Percentiles rank a stretch among this genome's conserved stretches.
phyloP scores from a whole-genome alignment of 2,888 invertebrate genomes.

The Cephalotes varians region DNA sequence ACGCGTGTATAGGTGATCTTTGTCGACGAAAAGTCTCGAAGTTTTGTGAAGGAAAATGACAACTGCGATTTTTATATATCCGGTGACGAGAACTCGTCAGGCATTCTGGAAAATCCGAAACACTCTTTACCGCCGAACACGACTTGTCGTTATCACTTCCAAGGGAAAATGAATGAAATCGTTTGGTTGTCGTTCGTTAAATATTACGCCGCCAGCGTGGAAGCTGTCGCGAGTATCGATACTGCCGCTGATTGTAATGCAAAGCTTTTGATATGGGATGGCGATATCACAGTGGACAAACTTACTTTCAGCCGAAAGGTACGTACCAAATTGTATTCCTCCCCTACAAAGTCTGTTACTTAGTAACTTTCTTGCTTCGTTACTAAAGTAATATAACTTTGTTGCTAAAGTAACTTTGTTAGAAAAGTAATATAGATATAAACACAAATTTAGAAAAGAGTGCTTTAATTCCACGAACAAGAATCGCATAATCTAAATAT shows the following conservation, averaged over 20 bases:
- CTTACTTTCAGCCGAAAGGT: slow-evolving; percentile 71
- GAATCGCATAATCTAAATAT: slow-evolving; percentile 1
- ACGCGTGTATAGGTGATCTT: slow-evolving; percentile 88
- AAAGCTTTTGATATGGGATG: slow-evolving; percentile 92
- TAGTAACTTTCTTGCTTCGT: slow-evolving; percentile 25
- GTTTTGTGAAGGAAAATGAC: slow-evolving; percentile 91
- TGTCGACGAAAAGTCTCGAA: slow-evolving; percentile 92
- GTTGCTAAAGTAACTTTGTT: slow-evolving; percentile 20
- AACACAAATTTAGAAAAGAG: slow-evolving; percentile 27
- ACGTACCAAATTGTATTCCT: slow-evolving; percentile 11
- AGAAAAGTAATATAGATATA: slow-evolving; percentile 14
- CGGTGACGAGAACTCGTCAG: slow-evolving; percentile 91
- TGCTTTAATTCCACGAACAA: not conserved
- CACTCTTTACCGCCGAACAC: slow-evolving; percentile 94
- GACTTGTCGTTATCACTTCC: slow-evolving; percentile 93
- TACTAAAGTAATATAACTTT: slow-evolving; percentile 29
- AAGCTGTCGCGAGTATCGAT: slow-evolving; percentile 89
- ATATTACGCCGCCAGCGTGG: slow-evolving; percentile 91
- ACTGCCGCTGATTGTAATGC: slow-evolving; percentile 91
- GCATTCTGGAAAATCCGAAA: slow-evolving; percentile 91
- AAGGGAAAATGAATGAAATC: slow-evolving; percentile 91
- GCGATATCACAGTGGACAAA: slow-evolving; percentile 84
- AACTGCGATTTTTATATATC: slow-evolving; percentile 92
- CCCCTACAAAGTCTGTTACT: slow-evolving; percentile 5
- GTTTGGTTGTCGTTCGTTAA: slow-evolving; percentile 95